These are phyloP conservation scores for Podotricha telesiphe DNA, from an alignment of 2,888 invertebrate species.

Conservation along the genomic window DNA sequence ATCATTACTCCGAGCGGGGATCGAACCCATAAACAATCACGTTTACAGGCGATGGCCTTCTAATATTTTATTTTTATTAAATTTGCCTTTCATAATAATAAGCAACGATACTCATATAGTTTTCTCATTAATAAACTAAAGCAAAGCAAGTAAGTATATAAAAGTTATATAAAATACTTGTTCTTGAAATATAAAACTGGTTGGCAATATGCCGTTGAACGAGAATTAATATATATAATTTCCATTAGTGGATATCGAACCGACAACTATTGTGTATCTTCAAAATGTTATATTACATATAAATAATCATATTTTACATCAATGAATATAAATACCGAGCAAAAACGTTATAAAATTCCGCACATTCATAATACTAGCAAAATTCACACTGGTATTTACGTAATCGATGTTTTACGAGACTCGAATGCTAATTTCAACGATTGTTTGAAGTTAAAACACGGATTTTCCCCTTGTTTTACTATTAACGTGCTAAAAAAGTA, in stretches of 20 bases:
- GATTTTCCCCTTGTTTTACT: slow-evolving; percentile 23
- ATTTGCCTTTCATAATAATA: no score
- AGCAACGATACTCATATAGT: background rate
- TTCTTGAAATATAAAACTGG: background rate
- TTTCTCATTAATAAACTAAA: background rate
- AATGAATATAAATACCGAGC: background rate
- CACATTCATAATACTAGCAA: background rate
- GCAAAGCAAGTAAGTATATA: background rate
- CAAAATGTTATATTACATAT: no score
- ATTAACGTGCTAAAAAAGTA: background rate
- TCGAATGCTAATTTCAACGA: slow-evolving; percentile 20
- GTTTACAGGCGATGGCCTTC: no score
- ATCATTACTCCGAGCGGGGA: no score
- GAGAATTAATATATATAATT: no score
- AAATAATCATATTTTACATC: no score
- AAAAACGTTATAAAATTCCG: background rate
- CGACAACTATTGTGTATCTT: no score
- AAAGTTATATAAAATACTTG: background rate
- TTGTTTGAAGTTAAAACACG: background rate
- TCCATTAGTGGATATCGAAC: no score
- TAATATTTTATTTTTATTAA: no score
- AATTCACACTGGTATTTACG: slow-evolving; percentile 5
- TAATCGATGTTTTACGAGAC: slow-evolving; percentile 18
- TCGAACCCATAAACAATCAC: no score
- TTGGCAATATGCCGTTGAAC: background rate